Conservation (phyloP, 2,888 invertebrate genomes). For the Epinotia demarniana region DNA sequence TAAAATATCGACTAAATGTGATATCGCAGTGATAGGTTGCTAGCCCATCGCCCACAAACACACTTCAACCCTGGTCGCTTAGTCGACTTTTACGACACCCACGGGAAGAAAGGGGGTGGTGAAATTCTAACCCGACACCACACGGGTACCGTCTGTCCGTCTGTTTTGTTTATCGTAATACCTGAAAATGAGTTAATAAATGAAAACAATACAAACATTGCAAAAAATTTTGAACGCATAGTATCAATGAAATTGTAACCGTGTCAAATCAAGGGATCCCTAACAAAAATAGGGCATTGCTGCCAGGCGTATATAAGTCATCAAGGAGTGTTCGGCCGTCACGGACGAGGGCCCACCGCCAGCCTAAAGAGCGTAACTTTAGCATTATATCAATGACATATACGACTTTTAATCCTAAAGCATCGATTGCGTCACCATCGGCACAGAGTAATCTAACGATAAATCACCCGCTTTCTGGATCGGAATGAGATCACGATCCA, state of each 20-base stretch:
- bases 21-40: no score
- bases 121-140: no score
- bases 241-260: slow-evolving; percentile 5
- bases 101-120: no score
- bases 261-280: slow-evolving; percentile 38
- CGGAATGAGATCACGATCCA: slow-evolving; percentile 80
- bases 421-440: slow-evolving; percentile 75
- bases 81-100: no score
- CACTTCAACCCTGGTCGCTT: no score
- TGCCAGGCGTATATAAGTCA: slow-evolving; percentile 55
- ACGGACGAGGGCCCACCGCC: slow-evolving; percentile 68
- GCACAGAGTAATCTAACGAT: slow-evolving; percentile 71
- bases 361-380: slow-evolving; percentile 21
- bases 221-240: background rate
- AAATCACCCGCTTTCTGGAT: slow-evolving; percentile 75
- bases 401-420: slow-evolving; percentile 19
- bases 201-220: background rate
- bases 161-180: no score
- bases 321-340: slow-evolving; percentile 79
- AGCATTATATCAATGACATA: slow-evolving; percentile 18
- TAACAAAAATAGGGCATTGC: slow-evolving; percentile 41
- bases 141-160: no score
- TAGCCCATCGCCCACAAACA: no score
- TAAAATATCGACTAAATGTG: no score
- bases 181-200: background rate